phyloP scores from a whole-genome alignment of 2,797 vertebrate species.

The Alosa sapidissima region DNA sequence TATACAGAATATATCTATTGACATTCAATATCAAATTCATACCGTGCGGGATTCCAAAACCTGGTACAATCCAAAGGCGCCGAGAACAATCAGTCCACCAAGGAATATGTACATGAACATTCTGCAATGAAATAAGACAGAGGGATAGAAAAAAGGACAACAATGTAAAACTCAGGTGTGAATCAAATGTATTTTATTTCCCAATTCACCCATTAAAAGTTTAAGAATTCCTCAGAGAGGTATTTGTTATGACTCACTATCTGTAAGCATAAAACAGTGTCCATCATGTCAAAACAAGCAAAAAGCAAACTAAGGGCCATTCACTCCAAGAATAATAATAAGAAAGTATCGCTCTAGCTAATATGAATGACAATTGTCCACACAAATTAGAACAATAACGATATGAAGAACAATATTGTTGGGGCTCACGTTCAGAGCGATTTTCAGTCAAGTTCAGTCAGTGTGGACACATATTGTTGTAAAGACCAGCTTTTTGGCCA shows the following conservation, averaged over 20 bases:
- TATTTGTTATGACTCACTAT: background rate
- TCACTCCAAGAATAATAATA: background rate
- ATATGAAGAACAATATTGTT: no score
- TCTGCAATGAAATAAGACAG: conserved; percentile 48
- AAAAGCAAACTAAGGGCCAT: no score
- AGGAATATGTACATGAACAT: conserved; percentile 80
- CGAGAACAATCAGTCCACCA: conserved; percentile 65
- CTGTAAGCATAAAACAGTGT: background rate
- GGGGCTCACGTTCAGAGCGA: no score
- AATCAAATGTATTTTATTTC: background rate
- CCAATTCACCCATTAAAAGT: background rate
- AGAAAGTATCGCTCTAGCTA: no score
- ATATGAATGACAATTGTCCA: no score
- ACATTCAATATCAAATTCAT: background rate
- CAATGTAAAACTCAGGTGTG: background rate
- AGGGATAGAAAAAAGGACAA: background rate
- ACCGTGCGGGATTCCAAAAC: conserved; percentile 75
- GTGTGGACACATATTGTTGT: no score
- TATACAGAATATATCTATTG: background rate
- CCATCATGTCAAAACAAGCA: background rate
- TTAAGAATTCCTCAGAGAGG: background rate
- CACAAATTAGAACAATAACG: no score
- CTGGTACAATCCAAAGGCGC: conserved; percentile 73
- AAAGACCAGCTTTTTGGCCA: no score
- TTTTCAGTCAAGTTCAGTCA: no score